Evolutionary conservation across 2,888 invertebrate species (phyloP), one percentile per base, ranked within the genome.

Genomic region (Nomada hirtipes): DNA sequence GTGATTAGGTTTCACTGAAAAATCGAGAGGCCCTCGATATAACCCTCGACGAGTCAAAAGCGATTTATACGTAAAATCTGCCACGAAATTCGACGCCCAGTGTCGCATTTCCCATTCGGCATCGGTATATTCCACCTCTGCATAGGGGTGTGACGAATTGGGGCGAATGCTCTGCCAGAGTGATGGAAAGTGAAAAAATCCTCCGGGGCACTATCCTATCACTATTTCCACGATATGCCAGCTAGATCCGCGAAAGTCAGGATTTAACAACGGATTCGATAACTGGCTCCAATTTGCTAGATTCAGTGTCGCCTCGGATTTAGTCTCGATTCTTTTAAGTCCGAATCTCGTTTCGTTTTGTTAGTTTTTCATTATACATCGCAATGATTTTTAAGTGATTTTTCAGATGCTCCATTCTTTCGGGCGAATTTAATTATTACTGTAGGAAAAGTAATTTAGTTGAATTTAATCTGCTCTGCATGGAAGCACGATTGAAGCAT

Each of bases 51-150:
- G 60, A 79, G 76, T 78, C 78, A 84, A 86, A 89, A 88, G 84
- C 80, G 63, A 86, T 85, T 88, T 83, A 79, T 81, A 76, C 80
- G 71, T 76, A 82, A 83, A 82, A 79, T 82, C 85, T 76, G 75
- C 75, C 78, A 72, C 69, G 85, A 79, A 87, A 90, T 86, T 57
- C 69, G 80, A 90, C 65, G 65, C 81, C 76, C 44, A 67, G 82
- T 72, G 79, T 89, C 72, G 76, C 70, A 60, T 88, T 89, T 83
- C 65, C n/a, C 88, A 68, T 70, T 60, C 69, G 74, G 60, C 59
- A 61, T 61, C 76, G 80, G 83, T 83, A 80, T 78, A 65, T 80
- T 59, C 76, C 77, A 59, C 68, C 29, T 13, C 59, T 60, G 61
- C 29, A 3, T 3, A 26, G 47, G 11, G 47, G 60, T 23, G 26